Base-by-base conservation (phyloP, 1,140 invertebrate genomes). In the Drosophila malerkotliana region DNA sequence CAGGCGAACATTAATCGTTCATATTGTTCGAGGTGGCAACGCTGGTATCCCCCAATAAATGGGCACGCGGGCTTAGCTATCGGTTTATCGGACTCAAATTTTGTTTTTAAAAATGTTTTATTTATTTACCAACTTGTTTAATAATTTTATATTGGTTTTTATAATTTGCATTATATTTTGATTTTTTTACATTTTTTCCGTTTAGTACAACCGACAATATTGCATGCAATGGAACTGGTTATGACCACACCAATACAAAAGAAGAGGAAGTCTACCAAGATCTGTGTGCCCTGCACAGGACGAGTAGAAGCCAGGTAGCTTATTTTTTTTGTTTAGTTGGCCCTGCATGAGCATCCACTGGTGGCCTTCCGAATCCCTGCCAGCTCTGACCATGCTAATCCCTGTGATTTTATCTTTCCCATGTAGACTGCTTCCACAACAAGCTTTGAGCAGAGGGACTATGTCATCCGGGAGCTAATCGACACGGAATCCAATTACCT, bases 401-500 rank as follows among this genome's bases (percentile, higher is more conserved):
- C 45, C 51, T 10, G 44, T 37, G 39, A n/a, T 30, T 41, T 7
- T 3, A 14, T 32, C 59, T 45, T 32, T 52, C 52, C 41, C 30
- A 12, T 47, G 15, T 77, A 92, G 94, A 92, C 94, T 80, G 93
- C 94, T 62, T 93, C 93, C 60, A 92, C 94, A 45, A 93, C 94
- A 69, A 95, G 95, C 72, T 93, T 95, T 63, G 97, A 98, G 91
- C 99, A 99, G 92, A 93, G 98, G 62, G 98, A 99, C 92, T 98
- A 98, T 91, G 98, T 98, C 52, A 96, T 99, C 68, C 96, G 97
- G 81, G 98, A 99, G 92, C 93, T 99, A 4, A 94, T 99, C 10
- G 98, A 99, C 92, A 99, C 98, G 0, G 98, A 99, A 92, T 96
- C 96, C 68, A 99, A 99, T 93, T 99, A 99, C 92, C 95, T 99